Evolutionary conservation across 2,113 vertebrate species (phyloP), one percentile per base, ranked within the genome.

Genomic region (Tetrax tetrax): DNA sequence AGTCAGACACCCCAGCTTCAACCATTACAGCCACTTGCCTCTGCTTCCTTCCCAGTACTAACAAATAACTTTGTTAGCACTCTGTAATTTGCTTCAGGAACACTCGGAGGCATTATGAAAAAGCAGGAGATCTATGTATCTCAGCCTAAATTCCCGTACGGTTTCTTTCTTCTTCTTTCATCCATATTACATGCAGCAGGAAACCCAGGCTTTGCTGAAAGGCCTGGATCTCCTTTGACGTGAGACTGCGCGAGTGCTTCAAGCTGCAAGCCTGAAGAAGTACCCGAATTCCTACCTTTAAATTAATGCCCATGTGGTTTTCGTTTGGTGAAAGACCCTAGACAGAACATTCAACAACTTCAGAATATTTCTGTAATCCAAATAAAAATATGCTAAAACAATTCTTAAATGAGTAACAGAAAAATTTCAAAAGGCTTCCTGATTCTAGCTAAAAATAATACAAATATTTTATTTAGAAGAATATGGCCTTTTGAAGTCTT

Each of bases 381-480:
- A 93, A 90, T 71, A 83, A 92, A 92, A 94, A 64, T 23, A 77
- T 5, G 9, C 33, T 51, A 51, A 83, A 83, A 56, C 38, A 60
- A 66, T 56, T 56, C 76, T 78, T 86, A 60, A 72, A 81, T 20
- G 17, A 92, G 50, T 70, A 94, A 91, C 65, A 87, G 68, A 80
- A 54, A 75, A 20, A 95, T 93, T 63, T 90, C 64, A 78, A 59
- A 95, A 86, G 69, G 63, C 38, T 88, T 92, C 60, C 60, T 47
- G 48, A 77, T 81, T 74, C n/a, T 54, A 86, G 47, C 76, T 90
- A 96, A 96, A 96, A 94, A 92, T 90, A 89, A 95, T 90, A 37
- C 75, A 90, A 90, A 75, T 87, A 88, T 89, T 96, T 97, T 89
- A 91, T 90, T 96, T 95, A 91, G 59, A 77, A 70, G 48, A 91